Base-by-base conservation (phyloP, 2,113 vertebrate species). In the Lutjanus erythropterus region DNA sequence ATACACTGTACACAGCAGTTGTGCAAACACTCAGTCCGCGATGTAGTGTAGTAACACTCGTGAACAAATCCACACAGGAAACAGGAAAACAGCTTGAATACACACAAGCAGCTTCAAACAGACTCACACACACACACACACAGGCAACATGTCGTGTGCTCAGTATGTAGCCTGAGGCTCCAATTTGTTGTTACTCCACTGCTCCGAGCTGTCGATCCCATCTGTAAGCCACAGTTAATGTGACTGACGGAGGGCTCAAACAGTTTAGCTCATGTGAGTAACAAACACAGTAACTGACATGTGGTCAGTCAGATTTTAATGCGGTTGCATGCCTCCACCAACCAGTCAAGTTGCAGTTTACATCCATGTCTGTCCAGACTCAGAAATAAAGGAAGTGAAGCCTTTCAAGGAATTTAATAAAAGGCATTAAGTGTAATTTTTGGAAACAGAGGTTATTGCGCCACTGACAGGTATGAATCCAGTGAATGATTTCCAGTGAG, bases 221-320 rank as follows among this genome's bases (percentile, higher is more conserved):
- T 61, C 53, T 70, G 53, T 35, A 59, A 72, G 67, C 73, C 56
- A 37, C 72, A 73, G 27, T 78, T 77, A 86, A 81, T 68, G 65
- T 37, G 69, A 80, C 75, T 69, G 59, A 71, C 61, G 16, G 29
- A 27, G 15, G n/a, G 15, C 23, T 68, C 41, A 52, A 47, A 72
- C 68, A 68, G 77, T 50, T 86, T 41, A 58, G 65, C 29, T 19
- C 25, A 16, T 42, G 72, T 44, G 23, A 70, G 21, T 18, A 50
- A 12, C n/a, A 75, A 35, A 80, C 53, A 65, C 68, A 59, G 33
- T 39, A 62, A 56, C 68, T 4, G 55, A 31, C 46, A 52, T 35
- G 6, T 66, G 27, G 47, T 55, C 18, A 11, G n/a, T 49, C 16
- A 23, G 29, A 23, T 67, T 83, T 75, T 23, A 47, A 33, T 23